These are phyloP conservation scores for Serranus cabrilla DNA, from an alignment of 2,797 vertebrate genomes.

Conservation along the genomic window DNA sequence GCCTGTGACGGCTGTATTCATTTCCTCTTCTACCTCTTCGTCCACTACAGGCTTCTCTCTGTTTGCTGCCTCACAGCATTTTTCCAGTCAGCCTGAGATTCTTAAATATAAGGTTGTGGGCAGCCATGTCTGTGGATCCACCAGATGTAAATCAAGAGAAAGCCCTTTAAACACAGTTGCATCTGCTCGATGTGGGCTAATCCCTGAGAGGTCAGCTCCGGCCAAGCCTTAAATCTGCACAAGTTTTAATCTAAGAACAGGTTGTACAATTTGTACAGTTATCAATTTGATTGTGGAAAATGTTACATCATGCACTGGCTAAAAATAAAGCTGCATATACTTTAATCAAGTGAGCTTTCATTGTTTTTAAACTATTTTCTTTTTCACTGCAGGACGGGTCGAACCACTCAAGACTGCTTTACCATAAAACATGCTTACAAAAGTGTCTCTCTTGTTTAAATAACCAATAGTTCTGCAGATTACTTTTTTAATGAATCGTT, in stretches of 20 bases:
- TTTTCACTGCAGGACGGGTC: background rate
- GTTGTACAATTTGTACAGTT: background rate
- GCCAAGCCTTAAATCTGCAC: constrained; percentile 24
- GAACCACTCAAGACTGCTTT: background rate
- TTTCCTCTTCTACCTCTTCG: constrained; percentile 23
- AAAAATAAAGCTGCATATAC: background rate
- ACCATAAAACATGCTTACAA: background rate
- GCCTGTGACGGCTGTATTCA: background rate
- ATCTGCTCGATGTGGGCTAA: constrained; percentile 32
- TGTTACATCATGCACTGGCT: background rate
- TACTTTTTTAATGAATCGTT: background rate
- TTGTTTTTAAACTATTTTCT: background rate
- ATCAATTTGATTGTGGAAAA: background rate
- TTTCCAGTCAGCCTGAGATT: constrained; percentile 2
- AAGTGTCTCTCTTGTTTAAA: background rate
- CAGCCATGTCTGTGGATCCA: constrained; percentile 9
- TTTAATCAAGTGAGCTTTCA: background rate
- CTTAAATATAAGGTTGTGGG: background rate
- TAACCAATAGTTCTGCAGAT: background rate
- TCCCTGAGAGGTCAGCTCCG: constrained; percentile 12
- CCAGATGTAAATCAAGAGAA: constrained; percentile 49
- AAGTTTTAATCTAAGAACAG: constrained; percentile 10
- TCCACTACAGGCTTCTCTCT: background rate
- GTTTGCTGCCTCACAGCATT: background rate
- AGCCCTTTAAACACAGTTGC: constrained; percentile 5